Evolutionary conservation across 2,888 invertebrate species (phyloP).

Genomic region (Callimorpha dominula): DNA sequence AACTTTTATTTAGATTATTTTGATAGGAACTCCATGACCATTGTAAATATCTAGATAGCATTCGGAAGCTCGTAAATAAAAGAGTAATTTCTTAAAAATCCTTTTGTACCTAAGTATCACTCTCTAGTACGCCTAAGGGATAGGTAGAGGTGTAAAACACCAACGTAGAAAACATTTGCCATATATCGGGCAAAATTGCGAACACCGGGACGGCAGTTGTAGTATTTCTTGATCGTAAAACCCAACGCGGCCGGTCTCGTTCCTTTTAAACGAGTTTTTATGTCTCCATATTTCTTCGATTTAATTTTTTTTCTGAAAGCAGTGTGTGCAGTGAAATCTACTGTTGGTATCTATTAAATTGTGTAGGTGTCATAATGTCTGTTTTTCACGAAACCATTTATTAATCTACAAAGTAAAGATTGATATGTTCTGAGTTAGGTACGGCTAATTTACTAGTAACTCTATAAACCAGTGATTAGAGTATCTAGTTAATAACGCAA

Average conservation of each 20-base stretch:
- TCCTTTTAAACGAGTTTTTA: not conserved
- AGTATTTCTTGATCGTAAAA: not conserved
- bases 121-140: not conserved
- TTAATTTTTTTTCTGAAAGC: not conserved
- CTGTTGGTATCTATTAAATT: no score
- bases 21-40: no score
- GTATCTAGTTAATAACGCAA: not conserved
- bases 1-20: no score
- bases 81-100: no score
- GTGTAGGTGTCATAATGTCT: no score
- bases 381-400: no score
- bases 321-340: not conserved
- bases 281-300: not conserved
- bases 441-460: not conserved
- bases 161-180: not conserved
- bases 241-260: not conserved
- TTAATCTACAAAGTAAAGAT: no score
- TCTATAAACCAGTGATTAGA: not conserved
- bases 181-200: not conserved
- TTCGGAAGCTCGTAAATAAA: no score
- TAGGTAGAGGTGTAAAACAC: not conserved
- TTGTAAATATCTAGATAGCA: no score
- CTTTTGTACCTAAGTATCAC: no score
- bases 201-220: not conserved
- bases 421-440: not conserved